phyloP scores from a whole-genome alignment of 30 jellyfish, hydroid and myxozoan species.

The Aurelia sp. region DNA sequence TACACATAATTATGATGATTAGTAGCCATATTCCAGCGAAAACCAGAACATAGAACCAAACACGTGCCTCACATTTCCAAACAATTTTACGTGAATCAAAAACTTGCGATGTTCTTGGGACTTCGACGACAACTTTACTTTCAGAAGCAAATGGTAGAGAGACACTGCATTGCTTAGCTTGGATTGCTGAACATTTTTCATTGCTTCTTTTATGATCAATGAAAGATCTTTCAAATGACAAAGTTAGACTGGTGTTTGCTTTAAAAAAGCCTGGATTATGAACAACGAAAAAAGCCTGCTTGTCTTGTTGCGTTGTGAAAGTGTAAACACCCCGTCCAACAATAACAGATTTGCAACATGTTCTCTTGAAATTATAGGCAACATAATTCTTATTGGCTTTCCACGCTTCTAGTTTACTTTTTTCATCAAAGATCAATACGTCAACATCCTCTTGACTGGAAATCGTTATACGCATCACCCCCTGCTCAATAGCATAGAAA shows the following conservation, averaged over 20 bases:
- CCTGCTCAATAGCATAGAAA: conserved; percentile 44
- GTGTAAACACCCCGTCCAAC: conserved; percentile 39
- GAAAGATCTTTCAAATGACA: conserved; percentile 35
- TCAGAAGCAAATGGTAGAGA: conserved; percentile 70
- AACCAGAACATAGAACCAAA: conserved; percentile 58
- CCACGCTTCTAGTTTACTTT: conserved; percentile 56
- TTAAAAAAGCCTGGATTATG: background rate
- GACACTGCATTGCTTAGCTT: conserved; percentile 41
- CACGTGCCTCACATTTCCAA: conserved; percentile 71
- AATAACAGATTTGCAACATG: conserved; percentile 56
- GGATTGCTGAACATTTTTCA: conserved; percentile 44
- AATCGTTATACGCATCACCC: conserved; percentile 44
- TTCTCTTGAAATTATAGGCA: conserved; percentile 31
- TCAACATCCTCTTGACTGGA: conserved; percentile 41
- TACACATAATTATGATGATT: conserved; percentile 12
- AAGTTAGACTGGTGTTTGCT: conserved; percentile 3
- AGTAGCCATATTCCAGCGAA: conserved; percentile 34
- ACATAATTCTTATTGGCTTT: conserved; percentile 51
- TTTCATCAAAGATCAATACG: conserved; percentile 40
- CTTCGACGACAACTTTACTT: conserved; percentile 57
- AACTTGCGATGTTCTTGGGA: conserved; percentile 39
- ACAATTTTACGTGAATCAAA: conserved; percentile 24
- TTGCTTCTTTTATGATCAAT: conserved; percentile 24
- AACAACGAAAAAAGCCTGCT: conserved; percentile 33
- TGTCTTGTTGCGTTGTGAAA: conserved; percentile 50